Evolutionary conservation across 1,140 invertebrate species (phyloP), one percentile per base, ranked within the genome.

Genomic region (Ceratosolen fusciceps): DNA sequence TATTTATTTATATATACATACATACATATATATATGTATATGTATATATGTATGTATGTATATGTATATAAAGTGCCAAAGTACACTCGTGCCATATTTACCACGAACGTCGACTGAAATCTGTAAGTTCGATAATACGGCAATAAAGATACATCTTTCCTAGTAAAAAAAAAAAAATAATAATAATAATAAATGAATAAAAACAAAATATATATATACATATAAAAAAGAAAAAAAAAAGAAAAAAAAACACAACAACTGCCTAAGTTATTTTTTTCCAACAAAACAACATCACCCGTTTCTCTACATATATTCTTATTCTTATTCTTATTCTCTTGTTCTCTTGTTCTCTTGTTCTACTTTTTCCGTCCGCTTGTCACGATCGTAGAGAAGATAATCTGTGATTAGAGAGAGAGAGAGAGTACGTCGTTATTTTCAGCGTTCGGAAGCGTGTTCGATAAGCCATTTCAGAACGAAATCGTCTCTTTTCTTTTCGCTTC

Each of bases 381-480:
- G 26, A 72, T 80, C 74, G 74, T 80, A 31, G 79, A 80, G 79
- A 80, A 80, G 79, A 80, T 80, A 77, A 76, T 76, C 79, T 80
- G 79, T 75, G 79, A 80, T 80, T 10, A 77, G 49, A 80, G 29
- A 76, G 62, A 58, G 26, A 47, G 21, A 77, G 49, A 80, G 29
- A 76, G 62, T 68, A 24, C 60, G 43, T 58, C 72, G 58, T 76
- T 65, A 54, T 76, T 75, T 71, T 77, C 74, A 76, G 67, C 68
- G 31, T 0, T 49, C n/a, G n/a, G n/a, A n/a, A n/a, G 49, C 39
- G 58, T 79, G 54, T n/a, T 82, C 78, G 79, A 80, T 80, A 83
- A 83, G 84, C 84, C 84, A 85, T 85, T 85, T 83, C 84, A 85
- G 84, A 85, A 83, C 84, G 67, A 73, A 81, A 54, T 47, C 60